Percentiles rank a stretch among this genome's conserved stretches.
These are phyloP conservation scores for Rhagoletis zephyria DNA, from an alignment of 1,140 invertebrate species.

Conservation along the genomic window DNA sequence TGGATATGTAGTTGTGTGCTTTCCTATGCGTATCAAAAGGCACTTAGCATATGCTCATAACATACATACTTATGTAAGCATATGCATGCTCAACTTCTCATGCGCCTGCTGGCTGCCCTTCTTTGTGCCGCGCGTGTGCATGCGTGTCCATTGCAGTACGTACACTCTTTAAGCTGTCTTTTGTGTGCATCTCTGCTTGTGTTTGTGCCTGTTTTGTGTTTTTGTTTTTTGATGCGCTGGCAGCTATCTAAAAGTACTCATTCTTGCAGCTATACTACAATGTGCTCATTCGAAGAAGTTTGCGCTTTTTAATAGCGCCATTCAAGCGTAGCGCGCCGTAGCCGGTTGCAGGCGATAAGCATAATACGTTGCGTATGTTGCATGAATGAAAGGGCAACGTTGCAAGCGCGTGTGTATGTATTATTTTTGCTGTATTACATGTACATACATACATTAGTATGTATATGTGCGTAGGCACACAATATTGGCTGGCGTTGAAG, in stretches of 20 bases:
- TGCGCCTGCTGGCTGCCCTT: background rate
- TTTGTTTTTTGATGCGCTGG: background rate
- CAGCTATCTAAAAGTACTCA: conserved; percentile 33
- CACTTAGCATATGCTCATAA: background rate
- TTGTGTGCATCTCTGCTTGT: conserved; percentile 24
- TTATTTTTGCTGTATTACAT: background rate
- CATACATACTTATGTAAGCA: background rate
- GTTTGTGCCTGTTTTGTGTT: background rate
- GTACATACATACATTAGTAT: no score
- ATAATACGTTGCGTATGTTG: conserved; percentile 45
- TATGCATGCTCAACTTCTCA: background rate
- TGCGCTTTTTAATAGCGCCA: conserved; percentile 31
- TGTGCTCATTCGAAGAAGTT: background rate
- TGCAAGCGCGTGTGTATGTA: background rate
- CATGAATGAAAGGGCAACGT: background rate
- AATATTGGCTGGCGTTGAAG: background rate
- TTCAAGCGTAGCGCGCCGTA: conserved; percentile 23
- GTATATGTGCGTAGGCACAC: background rate
- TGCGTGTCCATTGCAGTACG: background rate
- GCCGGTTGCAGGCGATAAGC: conserved; percentile 44
- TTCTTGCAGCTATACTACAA: background rate
- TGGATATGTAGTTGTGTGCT: no score
- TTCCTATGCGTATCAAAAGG: background rate
- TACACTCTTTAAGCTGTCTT: conserved; percentile 50
- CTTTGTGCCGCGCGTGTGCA: background rate